These are phyloP conservation scores for Hemichromis elongatus DNA, from an alignment of 2,113 vertebrate species.

Conservation along the genomic window DNA sequence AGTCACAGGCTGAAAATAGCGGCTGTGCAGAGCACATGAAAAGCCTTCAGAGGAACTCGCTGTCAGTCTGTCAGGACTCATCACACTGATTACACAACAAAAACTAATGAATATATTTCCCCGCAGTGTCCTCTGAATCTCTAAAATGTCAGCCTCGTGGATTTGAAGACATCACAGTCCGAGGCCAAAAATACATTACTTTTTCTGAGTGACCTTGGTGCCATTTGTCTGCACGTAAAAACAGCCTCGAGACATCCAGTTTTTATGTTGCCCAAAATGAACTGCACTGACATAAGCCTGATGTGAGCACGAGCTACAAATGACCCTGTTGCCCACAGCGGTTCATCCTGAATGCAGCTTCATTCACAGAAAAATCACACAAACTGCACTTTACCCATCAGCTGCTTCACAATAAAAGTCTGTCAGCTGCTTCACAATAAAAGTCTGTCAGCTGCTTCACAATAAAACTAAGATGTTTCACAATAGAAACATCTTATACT, in stretches of 20 bases:
- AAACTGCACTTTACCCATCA: not conserved
- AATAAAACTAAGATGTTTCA: not conserved
- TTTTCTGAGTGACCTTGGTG: not conserved
- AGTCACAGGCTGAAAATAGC: not conserved
- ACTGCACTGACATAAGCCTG: not conserved
- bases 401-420: not conserved
- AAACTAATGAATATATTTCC: slow-evolving; percentile 4
- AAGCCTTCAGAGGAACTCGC: slow-evolving; percentile 15
- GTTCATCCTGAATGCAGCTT: not conserved
- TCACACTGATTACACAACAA: slow-evolving; percentile 9
- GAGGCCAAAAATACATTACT: not conserved
- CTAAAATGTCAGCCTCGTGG: not conserved
- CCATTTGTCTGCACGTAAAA: not conserved
- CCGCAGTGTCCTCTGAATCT: not conserved
- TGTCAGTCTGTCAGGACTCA: slow-evolving; percentile 19
- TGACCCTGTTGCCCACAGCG: not conserved
- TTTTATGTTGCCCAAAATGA: not conserved
- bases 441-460: not conserved
- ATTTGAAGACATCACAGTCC: not conserved
- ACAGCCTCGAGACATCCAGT: not conserved
- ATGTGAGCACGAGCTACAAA: not conserved
- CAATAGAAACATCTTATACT: not conserved
- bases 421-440: not conserved
- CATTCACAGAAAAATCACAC: not conserved
- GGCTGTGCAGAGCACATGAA: slow-evolving; percentile 2